Evolutionary conservation across 1,140 invertebrate genomes (phyloP).

Genomic region (Leptinotarsa undecemlineata): DNA sequence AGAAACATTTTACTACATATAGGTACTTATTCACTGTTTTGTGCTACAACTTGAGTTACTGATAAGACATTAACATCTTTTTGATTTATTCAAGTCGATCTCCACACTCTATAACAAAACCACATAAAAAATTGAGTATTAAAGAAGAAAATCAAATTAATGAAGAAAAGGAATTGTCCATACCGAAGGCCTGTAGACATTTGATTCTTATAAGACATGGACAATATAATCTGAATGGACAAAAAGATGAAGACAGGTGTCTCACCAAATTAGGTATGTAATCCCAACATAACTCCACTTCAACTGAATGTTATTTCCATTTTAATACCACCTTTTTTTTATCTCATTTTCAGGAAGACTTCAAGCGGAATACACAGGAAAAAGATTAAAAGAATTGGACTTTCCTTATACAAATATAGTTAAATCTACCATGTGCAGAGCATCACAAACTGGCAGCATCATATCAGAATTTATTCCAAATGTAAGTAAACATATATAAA

Average conservation of each 20-base stretch:
- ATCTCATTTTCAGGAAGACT: constrained; percentile 63
- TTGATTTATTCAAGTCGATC: constrained; percentile 67
- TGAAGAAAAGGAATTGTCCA: constrained; percentile 63
- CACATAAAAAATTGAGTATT: constrained; percentile 51
- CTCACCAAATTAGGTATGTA: constrained; percentile 76
- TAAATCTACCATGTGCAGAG: constrained; percentile 91
- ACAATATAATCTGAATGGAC: constrained; percentile 81
- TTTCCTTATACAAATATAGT: constrained; percentile 79
- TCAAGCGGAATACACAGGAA: constrained; percentile 84
- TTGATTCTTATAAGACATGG: constrained; percentile 93
- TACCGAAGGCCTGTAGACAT: constrained; percentile 77
- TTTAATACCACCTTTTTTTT: too few relatives aligned
- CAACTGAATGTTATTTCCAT: too few relatives aligned
- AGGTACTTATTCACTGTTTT: too few relatives aligned
- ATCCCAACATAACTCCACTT: too few relatives aligned
- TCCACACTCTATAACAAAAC: constrained; percentile 69
- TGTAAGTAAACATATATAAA: constrained; percentile 46
- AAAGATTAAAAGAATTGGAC: constrained; percentile 72
- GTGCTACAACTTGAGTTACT: too few relatives aligned
- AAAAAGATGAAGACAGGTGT: constrained; percentile 72
- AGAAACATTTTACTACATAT: too few relatives aligned
- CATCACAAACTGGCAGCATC: constrained; percentile 86
- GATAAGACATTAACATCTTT: not conserved
- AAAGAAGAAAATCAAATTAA: constrained; percentile 69
- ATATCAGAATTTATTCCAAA: constrained; percentile 71